Evolutionary conservation across 2,888 invertebrate genomes (phyloP).

Genomic region (Alviniconcha strummeri): DNA sequence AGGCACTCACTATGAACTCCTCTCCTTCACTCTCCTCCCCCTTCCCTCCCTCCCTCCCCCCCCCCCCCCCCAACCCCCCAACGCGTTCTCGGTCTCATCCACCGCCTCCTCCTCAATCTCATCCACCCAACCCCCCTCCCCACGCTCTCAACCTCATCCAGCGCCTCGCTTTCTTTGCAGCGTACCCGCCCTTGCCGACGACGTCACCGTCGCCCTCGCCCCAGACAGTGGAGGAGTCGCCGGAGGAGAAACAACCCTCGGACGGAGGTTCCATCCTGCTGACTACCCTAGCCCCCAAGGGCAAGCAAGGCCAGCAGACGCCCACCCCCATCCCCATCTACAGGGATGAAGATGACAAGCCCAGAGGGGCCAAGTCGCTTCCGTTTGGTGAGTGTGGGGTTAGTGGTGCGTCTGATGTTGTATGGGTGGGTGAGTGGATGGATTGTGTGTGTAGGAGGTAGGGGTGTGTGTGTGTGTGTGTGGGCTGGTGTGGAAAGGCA

Average conservation of each 20-base stretch:
- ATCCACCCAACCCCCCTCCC: neutral
- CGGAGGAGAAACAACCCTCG: neutral
- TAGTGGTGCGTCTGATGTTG: neutral
- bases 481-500: neutral
- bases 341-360: slow-evolving; percentile 26
- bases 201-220: slow-evolving; percentile 39
- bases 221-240: slow-evolving; percentile 28
- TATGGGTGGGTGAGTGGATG: too few species aligned
- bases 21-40: neutral
- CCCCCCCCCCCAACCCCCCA: neutral
- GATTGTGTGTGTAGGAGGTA: neutral
- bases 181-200: slow-evolving; percentile 37
- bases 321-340: slow-evolving; percentile 35
- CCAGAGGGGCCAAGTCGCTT: slow-evolving; percentile 43
- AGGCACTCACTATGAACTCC: neutral
- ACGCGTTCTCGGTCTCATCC: neutral
- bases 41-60: neutral
- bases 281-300: slow-evolving; percentile 25
- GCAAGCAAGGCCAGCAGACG: slow-evolving; percentile 12
- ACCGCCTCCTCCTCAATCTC: neutral
- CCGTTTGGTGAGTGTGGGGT: slow-evolving; percentile 54
- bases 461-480: neutral
- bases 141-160: neutral
- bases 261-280: slow-evolving; percentile 30
- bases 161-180: slow-evolving; percentile 20